phyloP scores from a whole-genome alignment of 2,113 vertebrate genomes.

The Pseudorectes ferrugineus region DNA sequence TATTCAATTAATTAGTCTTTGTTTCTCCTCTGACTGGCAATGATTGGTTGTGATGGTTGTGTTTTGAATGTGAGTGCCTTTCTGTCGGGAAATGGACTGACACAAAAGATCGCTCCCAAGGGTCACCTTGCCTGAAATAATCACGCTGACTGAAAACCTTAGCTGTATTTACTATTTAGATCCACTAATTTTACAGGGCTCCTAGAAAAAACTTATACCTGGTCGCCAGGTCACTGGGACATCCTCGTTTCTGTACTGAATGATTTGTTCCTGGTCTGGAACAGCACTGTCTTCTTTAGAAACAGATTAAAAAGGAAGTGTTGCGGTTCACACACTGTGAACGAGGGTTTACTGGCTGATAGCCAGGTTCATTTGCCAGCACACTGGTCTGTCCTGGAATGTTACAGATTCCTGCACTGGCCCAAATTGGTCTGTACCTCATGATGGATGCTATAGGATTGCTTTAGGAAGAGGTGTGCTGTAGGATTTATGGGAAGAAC shows the following conservation, averaged over 20 bases:
- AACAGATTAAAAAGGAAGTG: background rate
- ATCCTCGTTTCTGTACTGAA: background rate
- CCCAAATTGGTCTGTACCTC: background rate
- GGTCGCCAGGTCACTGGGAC: background rate
- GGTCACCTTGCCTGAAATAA: background rate
- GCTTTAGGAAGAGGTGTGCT: background rate
- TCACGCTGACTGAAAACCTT: background rate
- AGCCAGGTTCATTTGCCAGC: background rate
- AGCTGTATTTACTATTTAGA: background rate
- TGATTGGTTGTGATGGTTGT: background rate
- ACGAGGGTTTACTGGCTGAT: background rate
- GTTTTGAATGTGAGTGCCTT: background rate
- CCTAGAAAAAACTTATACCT: background rate
- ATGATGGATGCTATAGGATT: background rate
- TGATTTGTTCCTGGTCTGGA: background rate
- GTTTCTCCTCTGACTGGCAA: background rate
- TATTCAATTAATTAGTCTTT: conserved; percentile 12
- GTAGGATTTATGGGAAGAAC: background rate
- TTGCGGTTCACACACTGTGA: background rate
- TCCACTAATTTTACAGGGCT: background rate
- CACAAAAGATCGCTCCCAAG: background rate
- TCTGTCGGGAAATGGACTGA: background rate
- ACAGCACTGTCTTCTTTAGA: background rate
- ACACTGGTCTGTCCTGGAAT: background rate
- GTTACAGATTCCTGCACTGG: background rate